Evolutionary conservation across 1,140 invertebrate genomes (phyloP), one percentile per base, ranked within the genome.

Genomic region (Oryzaephilus surinamensis): DNA sequence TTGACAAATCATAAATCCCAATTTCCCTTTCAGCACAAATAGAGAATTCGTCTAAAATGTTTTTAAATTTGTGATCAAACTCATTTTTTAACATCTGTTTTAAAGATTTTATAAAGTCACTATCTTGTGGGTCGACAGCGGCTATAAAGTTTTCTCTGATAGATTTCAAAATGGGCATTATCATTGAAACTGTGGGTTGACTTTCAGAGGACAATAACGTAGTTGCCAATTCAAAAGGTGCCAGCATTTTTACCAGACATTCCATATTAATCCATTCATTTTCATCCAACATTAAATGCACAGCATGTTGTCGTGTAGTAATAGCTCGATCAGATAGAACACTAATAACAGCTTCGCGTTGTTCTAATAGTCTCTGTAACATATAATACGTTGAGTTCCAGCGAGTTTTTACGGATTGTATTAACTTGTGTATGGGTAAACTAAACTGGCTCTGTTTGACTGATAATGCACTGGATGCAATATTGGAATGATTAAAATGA

Each of bases 341-440:
- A 20, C 31, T 36, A 24, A 32, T 18, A 32, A 43, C 14, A 23
- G 41, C 16, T 35, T 38, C 35, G 14, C 23, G 17, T 35, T 38
- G 30, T 23, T 27, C 27, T 28, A 39, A 12, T 31, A 47, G 11
- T 16, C 45, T 45, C 41, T 40, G 11, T 5, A 32, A 40, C 30
- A 50, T 42, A 12, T 34, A 45, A 33, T 20, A 38, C 23, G 29
- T 21, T 26, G 32, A 48, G 39, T 32, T 36, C 40, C 33, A 42
- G 10, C 40, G 5, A 28, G 33, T 36, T 6, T 11, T 11, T 4
- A 28, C 27, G 4, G n/a, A 11, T n/a, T 28, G 27, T 28, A 6
- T 28, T 6, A 28, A 6, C n/a, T 28, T 28, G 5, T 12, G 13
- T 6, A 6, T 14, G 4, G 27, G 13, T 12, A 12, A 14, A 28